Evolutionary conservation across 2,888 invertebrate genomes (phyloP), one percentile per base, ranked within the genome.

Genomic region (Amiota mariae): DNA sequence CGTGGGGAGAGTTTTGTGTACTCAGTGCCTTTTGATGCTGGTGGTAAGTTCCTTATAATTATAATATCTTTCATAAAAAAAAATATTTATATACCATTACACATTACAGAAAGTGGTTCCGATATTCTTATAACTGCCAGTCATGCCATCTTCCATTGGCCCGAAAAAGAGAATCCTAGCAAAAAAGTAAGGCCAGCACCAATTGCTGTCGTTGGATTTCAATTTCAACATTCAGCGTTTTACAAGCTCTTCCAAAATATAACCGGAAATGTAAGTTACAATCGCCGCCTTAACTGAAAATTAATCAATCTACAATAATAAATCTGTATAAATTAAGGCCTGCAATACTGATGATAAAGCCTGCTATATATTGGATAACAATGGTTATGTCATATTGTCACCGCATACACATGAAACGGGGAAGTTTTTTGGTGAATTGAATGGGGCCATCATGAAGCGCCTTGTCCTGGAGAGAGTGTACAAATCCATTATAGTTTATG

Each of bases 331-430:
- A 72, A 74, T 68, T 8, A 4, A 88, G 88, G 88, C 93, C 0
- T 94, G 94, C 83, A 92, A 91, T 54, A 92, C 93, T 1, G 92
- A 93, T 63, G 92, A 92, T 73, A 92, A 95, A 87, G 94, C 95
- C 76, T 97, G 97, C 85, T 97, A 93, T 86, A 91, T 98, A 57
- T 91, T 98, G 56, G 98, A 98, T 88, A 96, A 96, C 88, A 96
- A 97, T 86, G 98, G 96, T 3, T 98, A 95, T 91, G 92, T 97
- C 18, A 90, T 96, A 1, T 93, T 95, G n/a, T 94, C 95, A 15
- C 93, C 96, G 84, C 92, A 94, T 72, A 89, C 91, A 0, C 91
- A 90, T 54, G 93, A 95, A 75, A 95, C 95, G 0, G 98, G 98
- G 2, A 92, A 92, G 85, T 97, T 97, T 89, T 96, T 97, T 85